These are phyloP conservation scores for Eolophus roseicapilla DNA, from an alignment of 2,113 vertebrate genomes.

Conservation along the genomic window DNA sequence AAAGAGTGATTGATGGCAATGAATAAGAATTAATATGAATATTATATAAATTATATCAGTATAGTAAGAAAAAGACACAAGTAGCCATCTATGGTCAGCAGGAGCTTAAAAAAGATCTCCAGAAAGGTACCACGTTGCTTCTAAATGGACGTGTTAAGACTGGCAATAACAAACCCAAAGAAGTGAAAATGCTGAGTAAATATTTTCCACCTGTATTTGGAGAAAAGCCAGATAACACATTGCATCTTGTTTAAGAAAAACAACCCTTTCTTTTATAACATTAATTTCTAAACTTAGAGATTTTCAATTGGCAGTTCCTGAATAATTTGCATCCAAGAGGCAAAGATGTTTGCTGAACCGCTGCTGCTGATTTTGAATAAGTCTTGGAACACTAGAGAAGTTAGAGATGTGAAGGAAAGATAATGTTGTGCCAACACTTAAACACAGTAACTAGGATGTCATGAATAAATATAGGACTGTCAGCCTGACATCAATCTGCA, in stretches of 20 bases:
- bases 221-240: neutral
- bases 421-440: slow-evolving; percentile 38
- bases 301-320: slow-evolving; percentile 36
- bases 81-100: neutral
- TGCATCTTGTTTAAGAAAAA: slow-evolving; percentile 13
- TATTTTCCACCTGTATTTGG: neutral
- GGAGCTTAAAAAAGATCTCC: neutral
- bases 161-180: neutral
- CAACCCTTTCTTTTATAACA: neutral
- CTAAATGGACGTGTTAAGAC: neutral
- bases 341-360: slow-evolving; percentile 16
- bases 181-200: slow-evolving; percentile 1
- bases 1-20: neutral
- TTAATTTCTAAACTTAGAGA: slow-evolving; percentile 37
- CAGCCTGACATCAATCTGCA: neutral
- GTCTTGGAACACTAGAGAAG: slow-evolving; percentile 32
- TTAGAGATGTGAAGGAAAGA: slow-evolving; percentile 44
- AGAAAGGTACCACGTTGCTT: neutral
- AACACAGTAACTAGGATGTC: slow-evolving; percentile 17
- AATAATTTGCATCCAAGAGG: slow-evolving; percentile 35
- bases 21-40: neutral
- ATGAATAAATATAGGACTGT: slow-evolving; percentile 33
- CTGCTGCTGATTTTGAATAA: slow-evolving; percentile 42
- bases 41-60: neutral
- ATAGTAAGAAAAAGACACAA: neutral